These are phyloP conservation scores for Nephrotoma appendiculata DNA, from an alignment of 2,888 invertebrate species.

Conservation along the genomic window DNA sequence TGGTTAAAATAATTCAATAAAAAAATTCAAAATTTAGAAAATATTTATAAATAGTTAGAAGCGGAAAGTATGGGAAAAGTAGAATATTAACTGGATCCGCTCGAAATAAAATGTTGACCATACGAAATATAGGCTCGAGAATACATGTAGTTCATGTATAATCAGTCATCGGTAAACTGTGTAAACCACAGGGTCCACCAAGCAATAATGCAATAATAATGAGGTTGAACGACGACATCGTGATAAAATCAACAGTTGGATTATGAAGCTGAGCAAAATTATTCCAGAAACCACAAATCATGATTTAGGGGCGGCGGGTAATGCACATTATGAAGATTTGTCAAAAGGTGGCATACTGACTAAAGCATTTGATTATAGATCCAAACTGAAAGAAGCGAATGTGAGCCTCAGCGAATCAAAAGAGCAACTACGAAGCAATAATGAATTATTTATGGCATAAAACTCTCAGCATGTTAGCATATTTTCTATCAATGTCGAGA, in stretches of 20 bases:
- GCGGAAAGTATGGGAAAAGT: no score
- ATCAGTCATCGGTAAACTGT: background rate
- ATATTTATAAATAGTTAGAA: no score
- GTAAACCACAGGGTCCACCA: background rate
- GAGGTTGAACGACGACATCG: constrained; percentile 86
- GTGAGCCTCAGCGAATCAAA: constrained; percentile 33
- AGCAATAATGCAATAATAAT: constrained; percentile 40
- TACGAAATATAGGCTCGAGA: no score
- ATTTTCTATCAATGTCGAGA: no score
- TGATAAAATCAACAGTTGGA: constrained; percentile 97
- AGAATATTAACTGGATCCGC: no score
- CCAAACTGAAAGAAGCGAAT: constrained; percentile 65
- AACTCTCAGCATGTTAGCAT: background rate
- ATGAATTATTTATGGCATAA: constrained; percentile 19
- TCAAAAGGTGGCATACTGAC: constrained; percentile 93
- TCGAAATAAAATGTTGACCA: no score
- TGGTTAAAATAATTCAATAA: no score
- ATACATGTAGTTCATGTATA: no score
- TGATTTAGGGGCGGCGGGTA: background rate
- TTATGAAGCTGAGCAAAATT: constrained; percentile 78
- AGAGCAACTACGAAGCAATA: constrained; percentile 22
- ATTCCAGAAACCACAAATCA: constrained; percentile 45
- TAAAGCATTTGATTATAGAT: constrained; percentile 90
- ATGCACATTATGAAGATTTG: constrained; percentile 36
- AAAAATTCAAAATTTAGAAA: no score